Base-by-base conservation (phyloP, 2,888 invertebrate genomes). In the Eupithecia inturbata region DNA sequence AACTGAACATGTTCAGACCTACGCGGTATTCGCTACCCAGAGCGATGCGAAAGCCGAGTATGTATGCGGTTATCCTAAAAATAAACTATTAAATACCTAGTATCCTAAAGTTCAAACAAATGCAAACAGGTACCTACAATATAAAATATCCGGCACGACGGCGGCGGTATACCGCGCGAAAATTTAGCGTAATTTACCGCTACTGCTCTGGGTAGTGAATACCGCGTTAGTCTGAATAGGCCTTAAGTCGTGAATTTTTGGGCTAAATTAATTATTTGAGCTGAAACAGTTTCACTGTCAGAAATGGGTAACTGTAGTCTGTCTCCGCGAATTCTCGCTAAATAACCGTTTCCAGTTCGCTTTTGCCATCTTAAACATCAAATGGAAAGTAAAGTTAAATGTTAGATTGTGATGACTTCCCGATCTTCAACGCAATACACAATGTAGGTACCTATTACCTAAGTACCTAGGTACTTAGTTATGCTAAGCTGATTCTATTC, bases 381-480 rank as follows among this genome's bases (percentile, higher is more conserved):
- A 70, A 70, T 67, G 45, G 67, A 67, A 71, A 67, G 67, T 60
- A 67, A 62, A 62, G 41, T 26, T 70, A 63, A 45, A 67, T 63
- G 41, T 31, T 41, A 19, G 19, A 62, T 31, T 62, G 26, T 57
- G 57, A 41, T 62, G 28, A 10, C 67, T 73, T 67, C 66, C 69
- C 62, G n/a, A 45, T 66, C 26, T 70, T 67, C 22, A 60, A 62
- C 19, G 62, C 31, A 31, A 31, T 62, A 22, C 62, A 62, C 19
- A 62, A 28, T 62, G 62, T 62, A n/a, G n/a, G n/a, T n/a, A n/a
- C n/a, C n/a, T n/a, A 49, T n/a, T 49, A n/a, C 45, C 4, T 45
- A 39, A 36, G n/a, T n/a, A 36, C 19, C 19, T 19, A 14, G 1
- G 12, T 39, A 10, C 9, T 49, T 49, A 49, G 49, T 45, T 28